Evolutionary conservation across 2,888 invertebrate species (phyloP), one percentile per base, ranked within the genome.

Genomic region (Entomobrya multifasciata): DNA sequence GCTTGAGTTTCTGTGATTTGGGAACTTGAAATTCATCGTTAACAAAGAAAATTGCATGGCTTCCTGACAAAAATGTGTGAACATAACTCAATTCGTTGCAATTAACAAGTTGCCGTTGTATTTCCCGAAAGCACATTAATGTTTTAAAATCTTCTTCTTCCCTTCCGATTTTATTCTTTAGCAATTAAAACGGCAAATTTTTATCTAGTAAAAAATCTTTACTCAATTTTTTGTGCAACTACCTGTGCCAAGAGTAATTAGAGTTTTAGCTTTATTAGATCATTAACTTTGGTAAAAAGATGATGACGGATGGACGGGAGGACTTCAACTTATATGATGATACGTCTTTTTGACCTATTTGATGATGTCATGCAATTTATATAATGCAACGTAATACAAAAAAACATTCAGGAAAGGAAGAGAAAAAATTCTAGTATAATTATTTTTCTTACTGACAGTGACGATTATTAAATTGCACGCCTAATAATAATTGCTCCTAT

Each of bases 171-270:
- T n/a, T n/a, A n/a, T n/a, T n/a, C n/a, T n/a, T n/a, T n/a, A n/a
- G n/a, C n/a, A n/a, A 70, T 70, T 44, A 47, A 25, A 44, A 70
- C 44, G 8, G 13, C 67, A 70, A 70, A 11, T 5, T 47, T 30
- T 30, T 55, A 55, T 13, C 22, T 8, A 36, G 44, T 52, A 17
- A 13, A 30, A 30, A 44, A 65, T 13, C 20, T 25, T n/a, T n/a
- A n/a, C n/a, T n/a, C n/a, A n/a, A n/a, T n/a, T n/a, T n/a, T n/a
- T n/a, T n/a, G n/a, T n/a, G n/a, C n/a, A n/a, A n/a, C n/a, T n/a
- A n/a, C n/a, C n/a, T n/a, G n/a, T 49, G 30, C 76, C 76, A 52
- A 76, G 83, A 83, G 74, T 76, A 83, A 83, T 83, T 76, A 65
- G 52, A 83, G 55, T 76, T 52, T 47, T 22, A 27, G 62, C 65